Conservation (phyloP, 2,113 vertebrate genomes). For the Atherinomorus stipes region DNA sequence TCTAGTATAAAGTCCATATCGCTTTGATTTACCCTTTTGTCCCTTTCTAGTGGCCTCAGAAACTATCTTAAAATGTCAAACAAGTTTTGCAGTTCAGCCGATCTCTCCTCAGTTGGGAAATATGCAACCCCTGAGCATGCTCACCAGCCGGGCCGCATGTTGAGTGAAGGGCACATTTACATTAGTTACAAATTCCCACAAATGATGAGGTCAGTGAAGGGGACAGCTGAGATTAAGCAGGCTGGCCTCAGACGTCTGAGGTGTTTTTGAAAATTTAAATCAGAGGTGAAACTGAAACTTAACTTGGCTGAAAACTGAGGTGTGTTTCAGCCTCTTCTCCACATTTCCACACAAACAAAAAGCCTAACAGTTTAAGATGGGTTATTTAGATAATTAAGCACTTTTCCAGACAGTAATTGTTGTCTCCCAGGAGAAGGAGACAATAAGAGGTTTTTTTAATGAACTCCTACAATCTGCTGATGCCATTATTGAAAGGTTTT, state of each 20-base stretch:
- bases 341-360: not conserved
- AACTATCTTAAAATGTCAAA: slow-evolving; percentile 23
- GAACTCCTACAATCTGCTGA: not conserved
- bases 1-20: not conserved
- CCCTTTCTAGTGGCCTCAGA: not conserved
- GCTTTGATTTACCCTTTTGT: slow-evolving; percentile 5
- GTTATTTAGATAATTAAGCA: not conserved
- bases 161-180: slow-evolving; percentile 1
- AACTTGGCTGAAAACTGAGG: not conserved
- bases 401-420: not conserved
- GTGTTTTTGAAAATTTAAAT: slow-evolving; percentile 2
- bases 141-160: not conserved
- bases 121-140: not conserved
- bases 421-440: not conserved
- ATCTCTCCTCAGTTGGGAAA: slow-evolving; percentile 16
- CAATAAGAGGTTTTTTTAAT: not conserved
- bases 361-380: not conserved
- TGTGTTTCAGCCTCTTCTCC: not conserved
- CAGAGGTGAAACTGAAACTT: not conserved
- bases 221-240: not conserved
- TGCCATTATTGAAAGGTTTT: not conserved
- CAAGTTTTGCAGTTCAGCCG: not conserved
- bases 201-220: slow-evolving; percentile 8
- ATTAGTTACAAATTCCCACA: not conserved
- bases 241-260: slow-evolving; percentile 21